Evolutionary conservation across 2,113 vertebrate genomes (phyloP), one percentile per base, ranked within the genome.

Genomic region (Falco punctatus): DNA sequence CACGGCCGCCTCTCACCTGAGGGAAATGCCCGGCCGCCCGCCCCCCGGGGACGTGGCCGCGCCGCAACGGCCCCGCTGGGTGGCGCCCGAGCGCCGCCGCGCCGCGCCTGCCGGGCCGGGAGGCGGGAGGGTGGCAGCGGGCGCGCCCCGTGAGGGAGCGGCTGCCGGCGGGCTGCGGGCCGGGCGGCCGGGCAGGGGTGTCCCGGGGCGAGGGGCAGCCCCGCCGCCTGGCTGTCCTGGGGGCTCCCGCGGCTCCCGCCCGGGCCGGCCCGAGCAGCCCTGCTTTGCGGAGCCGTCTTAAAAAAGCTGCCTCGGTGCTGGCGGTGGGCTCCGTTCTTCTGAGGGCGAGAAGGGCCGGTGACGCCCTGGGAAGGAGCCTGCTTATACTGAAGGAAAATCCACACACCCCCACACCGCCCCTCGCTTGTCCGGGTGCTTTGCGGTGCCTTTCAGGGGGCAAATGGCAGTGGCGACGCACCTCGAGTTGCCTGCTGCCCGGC

Each of bases 1-100:
- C 23, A 15, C 5, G 7, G 10, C 1, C 2, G 9, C 0, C 0
- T 0, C 8, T 1, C 33, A 3, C 51, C 55, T 0, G 32, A 5
- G 55, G 28, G 2, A 30, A 2, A 0, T 2, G 16, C 1, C 2
- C n/a, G n/a, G n/a, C n/a, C 0, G 23, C 40, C 40, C 26, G 15
- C n/a, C 62, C 21, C 4, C 27, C 7, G 26, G 5, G 40, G 32
- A 1, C 24, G 22, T 5, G 49, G 24, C 32, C 12, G 24, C 3
- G 4, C 22, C 38, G 2, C 66, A 7, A 10, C 3, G 5, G 14
- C 10, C 13, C 94, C 96, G 2, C 69, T 2, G 33, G 91, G 59
- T 20, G 96, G 61, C 93, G 86, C 81, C 35, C 78, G 88, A 88
- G 81, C 15, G 46, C 91, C 88, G 65, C 58, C 10, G 40, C 46